Percentiles rank a stretch among this genome's conserved stretches.
Evolutionary conservation across 2,888 invertebrate species (phyloP).

Genomic region (Xestia xanthographa): DNA sequence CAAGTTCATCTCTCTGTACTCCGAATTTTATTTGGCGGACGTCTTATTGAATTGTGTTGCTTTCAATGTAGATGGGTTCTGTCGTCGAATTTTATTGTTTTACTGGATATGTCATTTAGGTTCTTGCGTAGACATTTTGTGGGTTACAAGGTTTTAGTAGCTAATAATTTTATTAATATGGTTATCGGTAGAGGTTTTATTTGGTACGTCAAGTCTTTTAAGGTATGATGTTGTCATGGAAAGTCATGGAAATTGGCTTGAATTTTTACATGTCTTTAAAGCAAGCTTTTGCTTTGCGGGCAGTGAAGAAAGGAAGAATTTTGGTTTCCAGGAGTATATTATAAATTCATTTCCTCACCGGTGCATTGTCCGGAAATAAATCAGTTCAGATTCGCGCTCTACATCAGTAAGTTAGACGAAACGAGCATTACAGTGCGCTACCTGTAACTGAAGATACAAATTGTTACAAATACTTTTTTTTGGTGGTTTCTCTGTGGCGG

Average conservation of each 20-base stretch:
- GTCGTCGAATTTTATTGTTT: constrained; percentile 50
- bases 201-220: background rate
- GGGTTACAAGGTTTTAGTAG: background rate
- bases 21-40: constrained; percentile 29
- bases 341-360: too few species aligned
- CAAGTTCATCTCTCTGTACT: background rate
- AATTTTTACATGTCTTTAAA: background rate
- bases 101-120: constrained; percentile 28
- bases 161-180: constrained; percentile 34
- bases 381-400: too few species aligned
- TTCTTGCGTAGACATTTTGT: constrained; percentile 9
- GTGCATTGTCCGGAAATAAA: too few species aligned
- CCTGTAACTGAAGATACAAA: too few species aligned
- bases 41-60: constrained; percentile 54
- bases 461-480: too few species aligned
- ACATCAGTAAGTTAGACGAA: too few species aligned
- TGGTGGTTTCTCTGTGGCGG: too few species aligned
- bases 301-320: too few species aligned
- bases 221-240: background rate
- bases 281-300: too few species aligned
- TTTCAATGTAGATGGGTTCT: constrained; percentile 41
- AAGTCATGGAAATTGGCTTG: background rate
- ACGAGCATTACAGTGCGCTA: too few species aligned
- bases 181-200: background rate
- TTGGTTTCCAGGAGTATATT: too few species aligned